Evolutionary conservation across 37 sponge, comb jelly and placozoan genomes (phyloP).

Genomic region (Axinella damicornis): DNA sequence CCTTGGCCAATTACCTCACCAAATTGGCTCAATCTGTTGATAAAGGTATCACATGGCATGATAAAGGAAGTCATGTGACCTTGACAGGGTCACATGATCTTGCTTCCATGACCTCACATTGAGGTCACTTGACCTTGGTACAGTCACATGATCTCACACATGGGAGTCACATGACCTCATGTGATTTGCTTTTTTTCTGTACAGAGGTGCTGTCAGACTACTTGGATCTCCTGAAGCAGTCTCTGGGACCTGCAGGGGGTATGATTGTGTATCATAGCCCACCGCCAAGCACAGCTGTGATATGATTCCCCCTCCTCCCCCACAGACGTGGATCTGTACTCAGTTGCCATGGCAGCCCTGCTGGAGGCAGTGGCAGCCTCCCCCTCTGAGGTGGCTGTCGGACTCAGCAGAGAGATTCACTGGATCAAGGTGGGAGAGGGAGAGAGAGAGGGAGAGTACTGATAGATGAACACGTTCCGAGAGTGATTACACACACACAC

Average conservation of each 20-base stretch:
- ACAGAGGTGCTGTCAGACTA: slow-evolving; percentile 24
- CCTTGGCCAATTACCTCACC: slow-evolving; percentile 17
- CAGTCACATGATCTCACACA: neutral
- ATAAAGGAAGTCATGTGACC: no score
- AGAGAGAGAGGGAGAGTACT: neutral
- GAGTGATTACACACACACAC: neutral
- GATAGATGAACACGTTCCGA: neutral
- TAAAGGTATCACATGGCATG: no score
- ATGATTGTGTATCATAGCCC: neutral
- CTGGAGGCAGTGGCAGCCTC: slow-evolving; percentile 46
- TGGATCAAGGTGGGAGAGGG: slow-evolving; percentile 60
- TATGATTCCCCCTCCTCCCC: no score
- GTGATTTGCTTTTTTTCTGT: slow-evolving; percentile 6
- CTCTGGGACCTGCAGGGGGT: slow-evolving; percentile 72
- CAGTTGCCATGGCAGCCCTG: slow-evolving; percentile 54
- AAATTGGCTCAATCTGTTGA: neutral
- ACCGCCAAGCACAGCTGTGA: no score
- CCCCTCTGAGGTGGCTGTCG: slow-evolving; percentile 15
- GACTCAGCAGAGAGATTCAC: neutral
- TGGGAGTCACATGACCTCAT: neutral
- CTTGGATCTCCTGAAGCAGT: slow-evolving; percentile 63
- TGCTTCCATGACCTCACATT: no score
- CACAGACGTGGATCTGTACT: slow-evolving; percentile 64
- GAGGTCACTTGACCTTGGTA: neutral
- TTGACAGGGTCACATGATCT: no score